Evolutionary conservation across 2,888 invertebrate genomes (phyloP), one percentile per base, ranked within the genome.

Genomic region (Tuberolachnus salignus): DNA sequence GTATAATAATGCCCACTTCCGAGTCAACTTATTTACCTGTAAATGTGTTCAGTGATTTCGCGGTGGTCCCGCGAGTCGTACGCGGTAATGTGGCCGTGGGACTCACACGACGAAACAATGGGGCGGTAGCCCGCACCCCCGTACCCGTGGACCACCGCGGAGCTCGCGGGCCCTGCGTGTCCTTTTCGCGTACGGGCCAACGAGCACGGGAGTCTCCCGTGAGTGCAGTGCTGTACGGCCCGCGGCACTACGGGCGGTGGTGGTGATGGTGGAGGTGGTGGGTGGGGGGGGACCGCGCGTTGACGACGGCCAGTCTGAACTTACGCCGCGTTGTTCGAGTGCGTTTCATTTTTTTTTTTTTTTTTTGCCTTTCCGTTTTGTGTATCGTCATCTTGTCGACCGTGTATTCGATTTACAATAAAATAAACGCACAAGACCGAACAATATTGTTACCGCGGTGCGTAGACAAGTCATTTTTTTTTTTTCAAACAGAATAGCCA

Each of bases 101-200:
- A 78, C 78, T 78, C 67, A 78, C 78, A 78, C 78, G 78, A 78
- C 67, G 78, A 78, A 78, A 78, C 78, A 78, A 78, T 78, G 67
- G 78, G 78, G 75, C 75, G 75, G 75, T 64, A 26, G 23, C 53
- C 57, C 57, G 66, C 57, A 49, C 67, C 75, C 64, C 64, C 74
- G 64, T 75, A 59, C 11, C 19, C 34, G 49, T 42, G 75, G 75
- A 75, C 75, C 75, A 75, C 75, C 75, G 75, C 75, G 55, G 74
- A 21, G 74, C 64, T 57, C 57, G 73, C 44, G 70, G 3, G 70
- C 42, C 21, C 42, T 19, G 9, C 51, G 73, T 16, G 49, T 63
- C 49, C 11, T 74, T 74, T 46, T 66, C 19, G n/a, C 19, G 55
- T 75, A 21, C 69, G 59, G 69, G 59, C 78, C 78, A 61, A 16